These are phyloP conservation scores for Loris lydekkerianus DNA, from an alignment of 2,797 vertebrate species.

Conservation along the genomic window DNA sequence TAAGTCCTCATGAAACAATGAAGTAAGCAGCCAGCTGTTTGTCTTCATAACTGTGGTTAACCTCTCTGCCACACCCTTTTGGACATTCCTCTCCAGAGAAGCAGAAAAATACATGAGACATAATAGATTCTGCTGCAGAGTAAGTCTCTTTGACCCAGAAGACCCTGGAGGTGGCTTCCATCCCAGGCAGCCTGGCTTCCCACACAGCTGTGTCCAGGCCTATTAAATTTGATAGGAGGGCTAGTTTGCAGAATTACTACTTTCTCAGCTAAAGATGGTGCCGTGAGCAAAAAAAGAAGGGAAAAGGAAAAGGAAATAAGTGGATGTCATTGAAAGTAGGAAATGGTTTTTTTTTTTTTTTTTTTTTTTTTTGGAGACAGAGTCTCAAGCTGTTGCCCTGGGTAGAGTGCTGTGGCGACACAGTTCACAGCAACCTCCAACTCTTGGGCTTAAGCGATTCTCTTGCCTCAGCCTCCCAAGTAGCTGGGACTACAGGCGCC, in stretches of 20 bases:
- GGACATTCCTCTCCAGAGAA: conserved; percentile 55
- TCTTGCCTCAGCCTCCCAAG: too few species aligned
- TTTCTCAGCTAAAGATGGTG: neutral
- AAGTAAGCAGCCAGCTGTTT: conserved; percentile 44
- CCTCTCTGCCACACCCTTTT: neutral
- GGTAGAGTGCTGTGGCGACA: too few species aligned
- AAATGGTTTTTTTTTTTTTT: neutral
- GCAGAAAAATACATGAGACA: neutral
- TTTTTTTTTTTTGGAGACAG: too few species aligned
- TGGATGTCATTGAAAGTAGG: neutral
- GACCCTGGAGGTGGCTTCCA: neutral
- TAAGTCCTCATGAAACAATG: conserved; percentile 2
- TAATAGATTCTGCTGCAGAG: neutral
- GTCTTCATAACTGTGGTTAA: conserved; percentile 10
- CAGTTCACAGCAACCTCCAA: too few species aligned
- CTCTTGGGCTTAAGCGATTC: too few species aligned
- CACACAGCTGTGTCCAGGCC: neutral
- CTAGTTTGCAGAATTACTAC: neutral
- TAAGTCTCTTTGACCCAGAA: neutral
- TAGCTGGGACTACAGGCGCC: too few species aligned
- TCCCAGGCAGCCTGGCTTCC: neutral
- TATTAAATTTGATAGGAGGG: neutral
- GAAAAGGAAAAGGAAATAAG: neutral
- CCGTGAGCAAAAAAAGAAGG: conserved; percentile 5
- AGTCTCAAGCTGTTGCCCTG: too few species aligned